A percentile compares a stretch with the other conserved stretches of the same genome.
Conservation (phyloP, 2,113 vertebrate species). For the Piliocolobus tephrosceles region DNA sequence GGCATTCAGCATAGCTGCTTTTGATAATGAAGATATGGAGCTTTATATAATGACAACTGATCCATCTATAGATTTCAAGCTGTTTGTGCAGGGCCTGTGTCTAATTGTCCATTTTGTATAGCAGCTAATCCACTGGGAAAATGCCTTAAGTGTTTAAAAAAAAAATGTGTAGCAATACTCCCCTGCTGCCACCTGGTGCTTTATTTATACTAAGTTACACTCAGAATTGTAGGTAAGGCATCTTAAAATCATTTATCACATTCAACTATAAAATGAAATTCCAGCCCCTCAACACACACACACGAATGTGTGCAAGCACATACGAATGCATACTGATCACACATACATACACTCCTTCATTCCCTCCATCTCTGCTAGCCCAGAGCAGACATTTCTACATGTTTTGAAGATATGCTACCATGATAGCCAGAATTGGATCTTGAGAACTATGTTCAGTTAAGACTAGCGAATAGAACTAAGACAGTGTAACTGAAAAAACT, state of each 20-base stretch:
- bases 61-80: neutral
- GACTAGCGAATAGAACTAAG: neutral
- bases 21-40: neutral
- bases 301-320: too few relatives aligned
- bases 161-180: neutral
- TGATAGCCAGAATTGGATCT: neutral
- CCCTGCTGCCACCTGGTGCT: constrained; percentile 55
- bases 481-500: neutral
- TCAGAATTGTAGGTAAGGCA: neutral
- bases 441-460: neutral
- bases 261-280: neutral
- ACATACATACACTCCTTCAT: neutral
- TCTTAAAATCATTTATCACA: neutral
- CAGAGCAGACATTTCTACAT: neutral
- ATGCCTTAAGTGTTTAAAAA: neutral
- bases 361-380: neutral
- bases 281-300: neutral
- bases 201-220: constrained; percentile 33
- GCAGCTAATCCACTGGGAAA: neutral
- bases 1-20: neutral
- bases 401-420: neutral
- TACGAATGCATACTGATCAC: neutral
- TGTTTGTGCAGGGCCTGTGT: constrained; percentile 1
- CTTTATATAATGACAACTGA: neutral
- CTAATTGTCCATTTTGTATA: neutral